Base-by-base conservation (phyloP, 2,113 vertebrate species). In the Phoxinus phoxinus region DNA sequence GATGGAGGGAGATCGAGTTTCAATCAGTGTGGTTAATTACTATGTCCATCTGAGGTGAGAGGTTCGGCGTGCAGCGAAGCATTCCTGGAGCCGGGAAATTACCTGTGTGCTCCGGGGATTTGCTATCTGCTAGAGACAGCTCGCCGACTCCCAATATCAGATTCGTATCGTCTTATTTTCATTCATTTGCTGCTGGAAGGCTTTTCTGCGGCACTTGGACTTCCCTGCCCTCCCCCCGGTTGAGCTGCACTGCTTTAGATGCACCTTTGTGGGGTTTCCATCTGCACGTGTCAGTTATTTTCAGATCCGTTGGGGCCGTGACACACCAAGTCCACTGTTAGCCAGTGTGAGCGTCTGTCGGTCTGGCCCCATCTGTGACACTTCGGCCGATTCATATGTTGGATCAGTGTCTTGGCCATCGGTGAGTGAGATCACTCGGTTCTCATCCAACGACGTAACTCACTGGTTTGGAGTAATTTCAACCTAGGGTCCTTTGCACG, bases 1-100 rank as follows among this genome's bases (percentile, higher is more conserved):
- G 91, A 91, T 63, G 51, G 90, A 86, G 74, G 83, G 87, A 89
- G 89, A 89, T 91, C 81, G 85, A 91, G 91, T 90, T 93, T 91
- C 90, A 91, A 91, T 94, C 92, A 92, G 87, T 87, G 81, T 90
- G 88, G 89, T 93, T 95, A 93, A 94, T 94, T 94, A 93, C 90
- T 91, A 86, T 90, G 90, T 92, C 89, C 88, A 86, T 65, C 87
- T 65, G 89, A 93, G 89, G 90, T 91, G 90, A 91, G 89, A 88
- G 87, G 76, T 76, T 87, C 85, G 86, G 85, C 83, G 58, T 59
- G 88, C 79, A 83, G 59, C n/a, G 44, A 83, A 61, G 76, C 72
- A 32, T 81, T 48, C 17, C 67, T 58, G 51, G 51, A 8, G 74
- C 44, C 46, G 58, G 59, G 51, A 88, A 89, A 90, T 89, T 79